Evolutionary conservation across 2,113 vertebrate species (phyloP).

Genomic region (Lathamus discolor): DNA sequence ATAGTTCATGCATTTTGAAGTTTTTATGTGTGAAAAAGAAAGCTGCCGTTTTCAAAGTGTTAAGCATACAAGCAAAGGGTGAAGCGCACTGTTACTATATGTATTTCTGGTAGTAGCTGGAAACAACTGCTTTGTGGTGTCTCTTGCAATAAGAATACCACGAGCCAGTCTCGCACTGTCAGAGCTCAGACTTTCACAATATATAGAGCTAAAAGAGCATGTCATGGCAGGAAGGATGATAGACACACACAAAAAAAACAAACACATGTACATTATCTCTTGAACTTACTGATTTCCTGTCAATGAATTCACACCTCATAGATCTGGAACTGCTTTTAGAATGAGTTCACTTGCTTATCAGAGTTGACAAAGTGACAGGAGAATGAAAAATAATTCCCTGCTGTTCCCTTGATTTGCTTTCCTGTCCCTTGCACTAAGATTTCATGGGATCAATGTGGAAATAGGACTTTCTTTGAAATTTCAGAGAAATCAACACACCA

Average conservation of each 20-base stretch:
- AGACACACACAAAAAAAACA: not conserved
- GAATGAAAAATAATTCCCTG: conserved; percentile 25
- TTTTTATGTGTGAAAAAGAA: conserved; percentile 33
- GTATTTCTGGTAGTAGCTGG: not conserved
- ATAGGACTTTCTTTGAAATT: not conserved
- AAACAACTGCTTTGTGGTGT: conserved; percentile 23
- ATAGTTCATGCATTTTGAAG: not conserved
- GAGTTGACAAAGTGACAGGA: conserved; percentile 36
- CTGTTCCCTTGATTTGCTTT: conserved; percentile 14
- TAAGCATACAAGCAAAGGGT: not conserved
- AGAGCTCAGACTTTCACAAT: not conserved
- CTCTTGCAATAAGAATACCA: conserved; percentile 4
- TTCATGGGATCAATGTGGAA: not conserved
- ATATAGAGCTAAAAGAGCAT: not conserved
- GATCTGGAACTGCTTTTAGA: conserved; percentile 45
- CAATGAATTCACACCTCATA: conserved; percentile 29
- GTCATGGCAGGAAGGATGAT: not conserved
- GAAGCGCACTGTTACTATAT: not conserved
- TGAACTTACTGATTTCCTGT: conserved; percentile 57
- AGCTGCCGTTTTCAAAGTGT: not conserved
- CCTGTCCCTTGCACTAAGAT: not conserved
- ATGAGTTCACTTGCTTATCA: conserved; percentile 43
- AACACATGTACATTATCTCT: conserved; percentile 30
- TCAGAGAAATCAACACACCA: not conserved
- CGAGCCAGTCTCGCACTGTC: not conserved